Base-by-base conservation (phyloP, 1,140 invertebrate genomes). In the Campodea augens region DNA sequence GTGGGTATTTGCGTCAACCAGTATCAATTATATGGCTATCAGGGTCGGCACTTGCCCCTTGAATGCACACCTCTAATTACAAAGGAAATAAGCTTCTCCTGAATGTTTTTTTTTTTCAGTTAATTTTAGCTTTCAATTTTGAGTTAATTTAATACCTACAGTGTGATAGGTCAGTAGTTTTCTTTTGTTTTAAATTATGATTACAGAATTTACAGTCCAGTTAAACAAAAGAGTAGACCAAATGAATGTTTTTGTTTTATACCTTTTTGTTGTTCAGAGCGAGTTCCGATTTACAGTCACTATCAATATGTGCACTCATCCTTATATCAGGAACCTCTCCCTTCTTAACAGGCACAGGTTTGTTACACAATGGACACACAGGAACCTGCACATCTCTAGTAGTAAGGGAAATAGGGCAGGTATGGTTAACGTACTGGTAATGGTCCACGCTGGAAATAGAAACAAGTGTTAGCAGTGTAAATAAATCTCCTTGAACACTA, bases 271-370 rank as follows among this genome's bases (percentile, higher is more conserved):
- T 73, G 45, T 69, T 67, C 54, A 75, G 77, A 5, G 81, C 81
- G 41, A 75, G 74, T 60, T 91, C 86, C n/a, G 86, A 83, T 51
- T 80, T 77, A 57, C 91, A 97, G 50, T 92, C 84, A 52, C 78
- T 77, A 55, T 96, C 90, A 51, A 93, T 90, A 54, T 93, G 89
- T 41, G 74, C 68, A n/a, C 82, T 71, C 2, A 97, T 88, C 0
- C 78, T 77, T 2, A 83, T 62, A 62, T 97, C 91, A 1, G 89
- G 84, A 15, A 75, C 67, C 54, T 91, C 77, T 0, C 81, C 83
- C 25, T 78, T 69, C 53, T 76, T 75, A 2, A 79, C 72, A 1
- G 89, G 82, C 0, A 96, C 78, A 3, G 88, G 86, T 38, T 70
- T 69, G 47, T 84, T 81, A 60, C 91, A 97, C 1, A 97, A 61